phyloP scores from a whole-genome alignment of 2,797 vertebrate genomes.

The Enteromius afrohamiltoni region DNA sequence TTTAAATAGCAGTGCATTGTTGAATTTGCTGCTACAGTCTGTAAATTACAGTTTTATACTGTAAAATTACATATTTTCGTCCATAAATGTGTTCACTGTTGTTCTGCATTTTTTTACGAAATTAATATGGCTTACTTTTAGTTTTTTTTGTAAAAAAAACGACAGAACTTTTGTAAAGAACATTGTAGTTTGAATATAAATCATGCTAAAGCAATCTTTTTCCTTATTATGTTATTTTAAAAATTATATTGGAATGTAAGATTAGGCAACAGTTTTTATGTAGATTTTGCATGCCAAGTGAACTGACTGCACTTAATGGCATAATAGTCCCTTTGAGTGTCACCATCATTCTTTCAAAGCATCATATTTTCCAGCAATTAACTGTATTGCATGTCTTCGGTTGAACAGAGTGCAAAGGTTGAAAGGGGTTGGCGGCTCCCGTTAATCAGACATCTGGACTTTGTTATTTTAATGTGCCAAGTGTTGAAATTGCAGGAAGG shows the following conservation, averaged over 20 bases:
- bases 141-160: too few relatives aligned
- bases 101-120: too few relatives aligned
- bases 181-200: not conserved
- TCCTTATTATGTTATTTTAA: not conserved
- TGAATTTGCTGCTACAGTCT: too few relatives aligned
- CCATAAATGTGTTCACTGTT: too few relatives aligned
- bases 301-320: not conserved
- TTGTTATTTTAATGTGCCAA: conserved; percentile 47
- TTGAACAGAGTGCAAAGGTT: not conserved
- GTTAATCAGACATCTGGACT: conserved; percentile 51
- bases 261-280: not conserved
- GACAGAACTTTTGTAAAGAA: too few relatives aligned
- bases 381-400: not conserved
- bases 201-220: not conserved
- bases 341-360: conserved; percentile 7
- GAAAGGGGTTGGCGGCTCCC: not conserved
- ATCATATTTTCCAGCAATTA: conserved; percentile 25
- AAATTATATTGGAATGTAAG: not conserved
- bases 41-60: too few relatives aligned
- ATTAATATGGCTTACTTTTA: too few relatives aligned
- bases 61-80: too few relatives aligned
- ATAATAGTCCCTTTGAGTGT: conserved; percentile 27
- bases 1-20: too few relatives aligned
- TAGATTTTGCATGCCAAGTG: not conserved
- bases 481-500: conserved; percentile 41